Evolutionary conservation across 2,888 invertebrate species (phyloP).

Genomic region (Zonitis immaculata): DNA sequence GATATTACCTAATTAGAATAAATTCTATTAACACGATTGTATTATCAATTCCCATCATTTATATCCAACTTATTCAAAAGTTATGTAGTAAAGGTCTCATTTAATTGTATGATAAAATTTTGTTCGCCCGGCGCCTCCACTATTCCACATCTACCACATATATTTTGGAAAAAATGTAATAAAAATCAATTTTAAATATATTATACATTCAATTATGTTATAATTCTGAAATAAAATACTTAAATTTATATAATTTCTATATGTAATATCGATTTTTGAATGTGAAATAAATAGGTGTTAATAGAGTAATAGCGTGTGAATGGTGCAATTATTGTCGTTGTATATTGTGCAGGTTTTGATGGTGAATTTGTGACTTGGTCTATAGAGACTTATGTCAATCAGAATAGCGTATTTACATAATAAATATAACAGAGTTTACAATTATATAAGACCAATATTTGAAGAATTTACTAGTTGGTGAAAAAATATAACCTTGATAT

Average conservation of each 20-base stretch:
- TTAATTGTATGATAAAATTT: too few relatives aligned
- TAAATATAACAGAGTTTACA: conserved; percentile 17
- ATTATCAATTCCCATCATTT: background rate
- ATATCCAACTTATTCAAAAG: background rate
- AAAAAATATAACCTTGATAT: conserved; percentile 23
- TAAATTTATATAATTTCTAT: background rate
- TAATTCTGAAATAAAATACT: too few relatives aligned
- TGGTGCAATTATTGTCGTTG: conserved; percentile 8
- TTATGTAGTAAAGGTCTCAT: too few relatives aligned
- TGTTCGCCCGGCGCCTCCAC: conserved; percentile 1
- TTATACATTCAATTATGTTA: too few relatives aligned
- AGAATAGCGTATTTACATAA: conserved; percentile 20
- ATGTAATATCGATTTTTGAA: conserved; percentile 8
- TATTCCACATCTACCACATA: background rate
- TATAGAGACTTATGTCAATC: conserved; percentile 17
- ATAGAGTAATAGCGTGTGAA: conserved; percentile 7
- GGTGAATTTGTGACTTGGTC: conserved; percentile 12
- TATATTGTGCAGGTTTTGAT: conserved; percentile 8
- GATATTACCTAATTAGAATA: conserved; percentile 14
- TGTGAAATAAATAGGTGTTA: conserved; percentile 8
- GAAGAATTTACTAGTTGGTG: conserved; percentile 11
- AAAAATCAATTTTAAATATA: too few relatives aligned
- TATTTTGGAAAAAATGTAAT: too few relatives aligned
- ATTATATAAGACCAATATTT: conserved; percentile 12
- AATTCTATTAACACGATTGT: background rate